These are phyloP conservation scores for Hybognathus amarus DNA, from an alignment of 2,797 vertebrate genomes.

Conservation along the genomic window DNA sequence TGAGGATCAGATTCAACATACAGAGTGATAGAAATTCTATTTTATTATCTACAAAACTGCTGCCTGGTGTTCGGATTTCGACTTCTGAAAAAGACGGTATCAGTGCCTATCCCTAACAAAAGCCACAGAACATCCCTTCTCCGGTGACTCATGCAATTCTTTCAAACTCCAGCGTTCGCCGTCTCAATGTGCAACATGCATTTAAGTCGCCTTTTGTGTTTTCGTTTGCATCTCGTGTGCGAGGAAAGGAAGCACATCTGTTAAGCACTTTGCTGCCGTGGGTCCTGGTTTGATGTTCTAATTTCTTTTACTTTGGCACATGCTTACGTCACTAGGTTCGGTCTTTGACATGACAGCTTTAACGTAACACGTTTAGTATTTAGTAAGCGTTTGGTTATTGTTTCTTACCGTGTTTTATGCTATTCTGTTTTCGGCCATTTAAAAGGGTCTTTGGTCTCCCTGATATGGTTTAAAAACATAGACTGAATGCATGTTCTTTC, in stretches of 20 bases:
- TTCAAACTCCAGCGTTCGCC: neutral
- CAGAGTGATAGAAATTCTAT: no score
- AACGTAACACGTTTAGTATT: slow-evolving; percentile 21
- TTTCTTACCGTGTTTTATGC: neutral
- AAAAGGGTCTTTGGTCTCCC: neutral
- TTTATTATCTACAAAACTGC: no score
- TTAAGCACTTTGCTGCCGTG: slow-evolving; percentile 6
- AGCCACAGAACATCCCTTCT: neutral
- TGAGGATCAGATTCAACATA: no score
- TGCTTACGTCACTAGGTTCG: slow-evolving; percentile 19
- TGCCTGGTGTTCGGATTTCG: no score
- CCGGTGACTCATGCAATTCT: neutral
- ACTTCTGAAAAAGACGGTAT: no score
- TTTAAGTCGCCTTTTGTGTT: neutral
- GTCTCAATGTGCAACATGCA: neutral
- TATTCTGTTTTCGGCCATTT: neutral
- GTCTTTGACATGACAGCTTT: no score
- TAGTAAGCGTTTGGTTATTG: neutral
- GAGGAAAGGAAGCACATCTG: slow-evolving; percentile 12
- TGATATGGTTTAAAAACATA: neutral
- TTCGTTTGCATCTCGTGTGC: neutral
- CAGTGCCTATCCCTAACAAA: neutral
- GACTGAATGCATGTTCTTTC: neutral
- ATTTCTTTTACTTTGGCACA: slow-evolving; percentile 26
- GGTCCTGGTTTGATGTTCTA: slow-evolving; percentile 35